Evolutionary conservation across 2,797 vertebrate species (phyloP).

Genomic region (Columba guinea): DNA sequence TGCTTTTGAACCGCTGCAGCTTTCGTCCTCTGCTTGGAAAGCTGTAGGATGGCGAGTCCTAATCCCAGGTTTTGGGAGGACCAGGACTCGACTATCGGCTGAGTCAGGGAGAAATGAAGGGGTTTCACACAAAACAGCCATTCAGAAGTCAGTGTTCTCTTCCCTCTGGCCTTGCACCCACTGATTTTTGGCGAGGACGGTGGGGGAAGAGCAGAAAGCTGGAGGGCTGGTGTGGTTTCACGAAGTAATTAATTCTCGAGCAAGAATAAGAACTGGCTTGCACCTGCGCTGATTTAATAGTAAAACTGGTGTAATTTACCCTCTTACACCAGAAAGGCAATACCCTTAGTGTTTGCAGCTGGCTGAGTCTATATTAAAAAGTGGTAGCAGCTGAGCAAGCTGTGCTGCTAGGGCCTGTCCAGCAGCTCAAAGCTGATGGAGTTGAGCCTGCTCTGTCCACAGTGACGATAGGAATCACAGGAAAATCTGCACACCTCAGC

Average conservation of each 20-base stretch:
- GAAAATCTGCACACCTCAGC: neutral
- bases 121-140: neutral
- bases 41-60: rapidly evolving
- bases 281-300: neutral
- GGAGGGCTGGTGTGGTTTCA: neutral
- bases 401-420: neutral
- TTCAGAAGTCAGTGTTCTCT: neutral
- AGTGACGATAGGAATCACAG: neutral
- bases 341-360: neutral
- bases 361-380: neutral
- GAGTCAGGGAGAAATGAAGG: neutral
- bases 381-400: neutral
- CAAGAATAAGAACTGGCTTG: neutral
- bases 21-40: neutral
- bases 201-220: neutral
- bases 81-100: rapidly evolving
- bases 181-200: neutral
- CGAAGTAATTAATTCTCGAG: neutral
- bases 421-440: rapidly evolving
- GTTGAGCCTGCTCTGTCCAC: neutral
- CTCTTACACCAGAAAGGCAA: neutral
- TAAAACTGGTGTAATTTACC: neutral
- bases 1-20: neutral
- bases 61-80: neutral
- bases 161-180: neutral